Evolutionary conservation across 2,888 invertebrate genomes (phyloP).

Genomic region (Rhamnusium bicolor): DNA sequence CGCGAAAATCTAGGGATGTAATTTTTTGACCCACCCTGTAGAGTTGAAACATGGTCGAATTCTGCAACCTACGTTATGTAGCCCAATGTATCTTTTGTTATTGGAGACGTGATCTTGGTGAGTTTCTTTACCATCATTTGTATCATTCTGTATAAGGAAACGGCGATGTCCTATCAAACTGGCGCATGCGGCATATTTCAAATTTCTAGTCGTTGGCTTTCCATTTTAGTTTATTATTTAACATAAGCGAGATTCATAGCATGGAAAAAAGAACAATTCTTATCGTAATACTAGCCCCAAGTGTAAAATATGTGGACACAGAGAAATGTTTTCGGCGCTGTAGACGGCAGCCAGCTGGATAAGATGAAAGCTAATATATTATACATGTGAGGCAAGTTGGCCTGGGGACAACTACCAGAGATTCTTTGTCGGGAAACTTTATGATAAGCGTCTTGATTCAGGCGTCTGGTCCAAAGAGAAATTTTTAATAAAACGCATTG

Average conservation of each 20-base stretch:
- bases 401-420: neutral
- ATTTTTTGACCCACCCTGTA: too few relatives aligned
- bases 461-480: neutral
- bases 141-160: too few relatives aligned
- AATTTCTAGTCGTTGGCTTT: too few relatives aligned
- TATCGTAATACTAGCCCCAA: neutral
- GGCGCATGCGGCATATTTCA: too few relatives aligned
- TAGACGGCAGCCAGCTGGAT: constrained; percentile 4
- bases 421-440: neutral
- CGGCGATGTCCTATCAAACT: too few relatives aligned
- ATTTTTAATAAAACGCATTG: constrained; percentile 6
- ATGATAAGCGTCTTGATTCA: constrained; percentile 5
- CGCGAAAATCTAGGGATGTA: too few relatives aligned
- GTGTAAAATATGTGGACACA: neutral
- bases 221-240: neutral
- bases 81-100: too few relatives aligned
- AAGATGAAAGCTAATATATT: neutral
- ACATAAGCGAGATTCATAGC: neutral
- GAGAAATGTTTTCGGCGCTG: neutral
- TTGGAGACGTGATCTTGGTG: too few relatives aligned
- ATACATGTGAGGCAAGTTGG: neutral
- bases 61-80: too few relatives aligned
- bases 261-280: neutral
- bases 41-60: too few relatives aligned
- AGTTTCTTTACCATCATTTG: too few relatives aligned